Evolutionary conservation across 37 sponge, comb jelly and placozoan species (phyloP), one percentile per base, ranked within the genome.

Genomic region (Tethya wilhelma): DNA sequence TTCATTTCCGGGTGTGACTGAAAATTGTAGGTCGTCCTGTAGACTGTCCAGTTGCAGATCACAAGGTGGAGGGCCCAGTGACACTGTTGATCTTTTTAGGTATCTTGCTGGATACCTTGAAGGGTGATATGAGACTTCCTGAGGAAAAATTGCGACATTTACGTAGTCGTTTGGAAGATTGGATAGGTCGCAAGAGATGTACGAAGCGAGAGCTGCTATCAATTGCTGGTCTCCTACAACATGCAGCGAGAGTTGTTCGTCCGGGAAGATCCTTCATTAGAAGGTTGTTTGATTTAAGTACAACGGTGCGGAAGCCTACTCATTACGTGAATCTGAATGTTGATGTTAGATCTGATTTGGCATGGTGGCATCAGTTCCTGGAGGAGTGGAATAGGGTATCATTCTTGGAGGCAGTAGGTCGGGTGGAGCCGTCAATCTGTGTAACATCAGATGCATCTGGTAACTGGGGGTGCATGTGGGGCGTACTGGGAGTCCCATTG

Each of bases 401-500:
- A 9, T n/a, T 63, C 25, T 26, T 63, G 20, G 7, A 22, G n/a
- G 20, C 14, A 14, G 9, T 49, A 9, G n/a, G n/a, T n/a, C n/a
- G n/a, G 14, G 53, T 19, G 53, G 53, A 49, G 53, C 53, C 53
- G 9, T 49, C 53, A 49, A 14, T 49, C 9, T 9, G 9, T 9
- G 14, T 80, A 8, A 25, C 19, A 8, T 17, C 81, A 55, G 83
- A 82, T n/a, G 83, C 74, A 4, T 73, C 74, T 4, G 75, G 83
- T 17, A 1, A 31, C 42, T 59, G 74, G 74, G 75, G 83, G 25
- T n/a, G n/a, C n/a, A n/a, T 81, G 74, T 40, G 75, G 75, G 3
- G 82, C 82, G 25, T 29, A 74, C 29, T 49, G 31, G 3, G 6
- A 56, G 25, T n/a, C 38, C 17, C 12, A 67, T 7, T 80, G 81